Percentiles rank a stretch among this genome's conserved stretches.
phyloP scores from a whole-genome alignment of 2,113 vertebrate genomes.

The Anser brachyrhynchus region DNA sequence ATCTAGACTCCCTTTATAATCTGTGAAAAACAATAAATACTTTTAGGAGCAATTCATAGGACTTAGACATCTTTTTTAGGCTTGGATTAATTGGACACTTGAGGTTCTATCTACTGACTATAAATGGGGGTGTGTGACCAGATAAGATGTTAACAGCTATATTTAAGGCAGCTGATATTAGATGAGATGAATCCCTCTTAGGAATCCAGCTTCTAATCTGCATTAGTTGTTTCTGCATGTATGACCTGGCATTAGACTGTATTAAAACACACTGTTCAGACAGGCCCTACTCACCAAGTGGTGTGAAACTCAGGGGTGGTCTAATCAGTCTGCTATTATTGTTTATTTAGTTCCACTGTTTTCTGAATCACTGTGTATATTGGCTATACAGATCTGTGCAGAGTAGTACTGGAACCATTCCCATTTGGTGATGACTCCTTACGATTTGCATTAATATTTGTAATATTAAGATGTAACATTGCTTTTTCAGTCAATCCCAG shows the following conservation, averaged over 20 bases:
- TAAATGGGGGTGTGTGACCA: not conserved
- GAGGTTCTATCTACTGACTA: not conserved
- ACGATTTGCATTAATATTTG: not conserved
- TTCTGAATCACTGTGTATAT: not conserved
- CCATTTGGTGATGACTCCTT: not conserved
- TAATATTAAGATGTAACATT: not conserved
- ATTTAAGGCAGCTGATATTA: not conserved
- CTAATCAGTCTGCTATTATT: not conserved
- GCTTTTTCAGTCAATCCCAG: not conserved
- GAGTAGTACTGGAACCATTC: not conserved
- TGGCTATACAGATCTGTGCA: not conserved
- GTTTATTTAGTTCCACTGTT: not conserved
- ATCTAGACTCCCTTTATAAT: not conserved
- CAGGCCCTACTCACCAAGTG: not conserved
- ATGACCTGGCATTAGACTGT: not conserved
- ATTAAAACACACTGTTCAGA: not conserved
- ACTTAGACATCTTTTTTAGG: not conserved
- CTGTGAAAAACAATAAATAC: not conserved
- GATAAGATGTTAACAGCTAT: not conserved
- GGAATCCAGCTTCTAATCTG: not conserved
- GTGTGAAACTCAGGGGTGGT: not conserved
- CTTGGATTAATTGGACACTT: not conserved
- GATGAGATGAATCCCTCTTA: not conserved
- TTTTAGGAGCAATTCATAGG: not conserved
- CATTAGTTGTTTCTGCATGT: not conserved